Evolutionary conservation across 2,888 invertebrate species (phyloP).

Genomic region (Phania funesta): DNA sequence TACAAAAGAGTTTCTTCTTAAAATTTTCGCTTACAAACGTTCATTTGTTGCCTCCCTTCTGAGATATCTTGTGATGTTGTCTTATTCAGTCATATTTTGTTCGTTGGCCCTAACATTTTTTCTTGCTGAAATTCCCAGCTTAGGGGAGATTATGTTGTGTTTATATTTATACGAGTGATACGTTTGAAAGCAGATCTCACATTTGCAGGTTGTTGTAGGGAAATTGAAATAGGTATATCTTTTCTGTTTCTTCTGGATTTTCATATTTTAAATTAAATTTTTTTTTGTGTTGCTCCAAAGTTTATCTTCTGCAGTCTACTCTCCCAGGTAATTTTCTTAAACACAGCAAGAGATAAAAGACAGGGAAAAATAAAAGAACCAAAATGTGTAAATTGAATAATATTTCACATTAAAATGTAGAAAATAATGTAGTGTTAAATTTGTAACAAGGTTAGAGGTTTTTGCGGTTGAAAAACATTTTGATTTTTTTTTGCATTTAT

Average conservation of each 20-base stretch:
- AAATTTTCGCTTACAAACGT: no score
- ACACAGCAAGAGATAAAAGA: not conserved
- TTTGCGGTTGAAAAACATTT: conserved; percentile 54
- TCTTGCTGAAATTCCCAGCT: conserved; percentile 4
- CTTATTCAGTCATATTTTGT: not conserved
- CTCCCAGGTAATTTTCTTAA: conserved; percentile 31
- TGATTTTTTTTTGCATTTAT: conserved; percentile 19
- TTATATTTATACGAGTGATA: conserved; percentile 13
- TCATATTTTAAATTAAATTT: conserved; percentile 25
- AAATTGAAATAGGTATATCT: conserved; percentile 38
- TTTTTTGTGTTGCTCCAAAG: not conserved
- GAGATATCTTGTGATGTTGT: conserved; percentile 26
- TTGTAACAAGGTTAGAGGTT: conserved; percentile 54
- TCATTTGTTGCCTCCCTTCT: conserved; percentile 3
- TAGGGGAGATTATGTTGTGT: not conserved
- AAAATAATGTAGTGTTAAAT: conserved; percentile 63
- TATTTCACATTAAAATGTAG: conserved; percentile 58
- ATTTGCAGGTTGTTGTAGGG: conserved; percentile 24
- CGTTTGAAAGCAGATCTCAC: conserved; percentile 8
- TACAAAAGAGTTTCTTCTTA: not conserved
- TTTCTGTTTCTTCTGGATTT: not conserved
- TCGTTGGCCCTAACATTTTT: conserved; percentile 31
- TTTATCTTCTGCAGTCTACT: not conserved
- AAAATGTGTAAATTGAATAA: conserved; percentile 63
- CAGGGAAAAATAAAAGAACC: no score